Conservation (phyloP, 1,140 invertebrate species). For the Heliconius melpomene region DNA sequence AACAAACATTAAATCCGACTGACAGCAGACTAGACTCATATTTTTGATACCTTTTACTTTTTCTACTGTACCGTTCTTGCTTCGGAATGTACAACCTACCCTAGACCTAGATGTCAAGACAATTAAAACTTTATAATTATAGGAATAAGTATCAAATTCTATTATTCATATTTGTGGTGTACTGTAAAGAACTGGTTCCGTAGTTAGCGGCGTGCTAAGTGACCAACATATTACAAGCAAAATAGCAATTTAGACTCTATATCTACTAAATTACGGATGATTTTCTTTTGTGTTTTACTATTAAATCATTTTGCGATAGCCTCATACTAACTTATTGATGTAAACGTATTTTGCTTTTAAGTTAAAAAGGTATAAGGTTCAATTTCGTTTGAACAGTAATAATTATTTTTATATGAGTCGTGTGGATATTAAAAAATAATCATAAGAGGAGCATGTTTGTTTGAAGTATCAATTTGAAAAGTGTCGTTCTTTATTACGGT, state of each 20-base stretch:
- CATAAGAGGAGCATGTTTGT: constrained; percentile 22
- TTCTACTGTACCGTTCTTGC: constrained; percentile 43
- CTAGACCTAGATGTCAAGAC: not conserved
- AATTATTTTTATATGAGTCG: constrained; percentile 19
- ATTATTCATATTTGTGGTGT: constrained; percentile 41
- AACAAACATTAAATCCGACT: not conserved
- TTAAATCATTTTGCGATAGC: constrained; percentile 44
- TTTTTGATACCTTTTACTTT: constrained; percentile 36
- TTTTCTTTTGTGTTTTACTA: constrained; percentile 24
- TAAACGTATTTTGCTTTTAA: constrained; percentile 43
- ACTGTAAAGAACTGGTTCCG: constrained; percentile 60
- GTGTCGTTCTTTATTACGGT: constrained; percentile 25
- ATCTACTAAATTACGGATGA: constrained; percentile 4
- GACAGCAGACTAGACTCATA: constrained; percentile 22
- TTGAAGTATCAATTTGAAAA: constrained; percentile 25
- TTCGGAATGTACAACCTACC: constrained; percentile 37
- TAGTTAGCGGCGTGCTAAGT: constrained; percentile 52
- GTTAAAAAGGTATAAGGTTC: constrained; percentile 16
- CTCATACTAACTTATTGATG: constrained; percentile 38
- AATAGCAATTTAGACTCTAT: constrained; percentile 45
- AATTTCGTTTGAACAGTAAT: constrained; percentile 13
- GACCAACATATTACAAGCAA: constrained; percentile 41
- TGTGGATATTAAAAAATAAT: constrained; percentile 27
- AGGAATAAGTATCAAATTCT: constrained; percentile 6
- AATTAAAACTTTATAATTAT: constrained; percentile 10